Percentiles rank a stretch among this genome's conserved stretches.
Conservation (phyloP, 2,888 invertebrate genomes). For the Drosophila neotestacea region DNA sequence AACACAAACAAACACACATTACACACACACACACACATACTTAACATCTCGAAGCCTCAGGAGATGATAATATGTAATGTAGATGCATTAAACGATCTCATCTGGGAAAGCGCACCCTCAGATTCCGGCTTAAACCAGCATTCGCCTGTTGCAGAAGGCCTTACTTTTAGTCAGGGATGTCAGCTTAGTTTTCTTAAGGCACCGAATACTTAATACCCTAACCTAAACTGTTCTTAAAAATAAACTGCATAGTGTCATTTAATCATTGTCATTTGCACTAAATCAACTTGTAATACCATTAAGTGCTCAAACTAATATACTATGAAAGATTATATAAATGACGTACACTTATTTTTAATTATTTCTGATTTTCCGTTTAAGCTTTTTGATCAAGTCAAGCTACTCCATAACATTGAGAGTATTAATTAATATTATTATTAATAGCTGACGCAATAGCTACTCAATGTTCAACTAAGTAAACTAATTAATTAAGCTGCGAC, state of each 20-base stretch:
- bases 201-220: constrained; percentile 33
- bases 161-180: constrained; percentile 1
- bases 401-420: constrained; percentile 4
- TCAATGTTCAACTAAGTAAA: constrained; percentile 36
- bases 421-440: not conserved
- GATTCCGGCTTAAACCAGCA: constrained; percentile 64
- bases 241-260: not conserved
- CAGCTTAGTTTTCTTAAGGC: too few species aligned
- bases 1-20: constrained; percentile 26
- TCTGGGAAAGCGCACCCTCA: constrained; percentile 6
- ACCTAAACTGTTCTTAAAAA: not conserved
- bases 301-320: too few species aligned
- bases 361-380: not conserved
- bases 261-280: too few species aligned
- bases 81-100: constrained; percentile 15
- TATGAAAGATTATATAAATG: too few species aligned
- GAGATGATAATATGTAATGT: constrained; percentile 35
- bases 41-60: constrained; percentile 20
- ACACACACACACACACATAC: constrained; percentile 13
- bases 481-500: constrained; percentile 30
- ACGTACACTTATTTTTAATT: too few species aligned
- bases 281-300: too few species aligned
- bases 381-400: not conserved
- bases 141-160: constrained; percentile 64
- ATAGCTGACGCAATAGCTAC: constrained; percentile 29